Evolutionary conservation across 2,797 vertebrate genomes (phyloP).

Genomic region (Ctenosaura bakeri): DNA sequence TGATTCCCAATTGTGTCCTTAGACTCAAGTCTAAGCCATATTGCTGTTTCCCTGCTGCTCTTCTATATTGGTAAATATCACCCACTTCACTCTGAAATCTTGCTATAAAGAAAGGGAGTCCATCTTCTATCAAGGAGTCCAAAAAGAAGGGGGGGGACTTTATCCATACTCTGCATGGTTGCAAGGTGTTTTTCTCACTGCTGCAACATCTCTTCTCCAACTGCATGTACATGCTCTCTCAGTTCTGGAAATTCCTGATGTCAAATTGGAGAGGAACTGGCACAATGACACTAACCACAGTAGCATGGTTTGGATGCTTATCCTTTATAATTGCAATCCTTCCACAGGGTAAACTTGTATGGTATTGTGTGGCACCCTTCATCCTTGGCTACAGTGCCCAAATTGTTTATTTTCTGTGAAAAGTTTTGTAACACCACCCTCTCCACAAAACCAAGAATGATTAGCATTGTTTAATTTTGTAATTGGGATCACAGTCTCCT

Average conservation of each 20-base stretch:
- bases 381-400: conserved; percentile 94
- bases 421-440: conserved; percentile 31
- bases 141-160: too few relatives aligned
- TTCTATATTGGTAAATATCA: too few relatives aligned
- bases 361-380: conserved; percentile 69
- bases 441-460: background rate
- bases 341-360: background rate
- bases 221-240: background rate
- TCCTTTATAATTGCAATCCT: background rate
- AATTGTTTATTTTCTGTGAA: conserved; percentile 68
- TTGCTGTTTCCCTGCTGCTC: too few relatives aligned
- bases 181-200: background rate
- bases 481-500: conserved; percentile 1
- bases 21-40: too few relatives aligned
- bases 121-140: too few relatives aligned
- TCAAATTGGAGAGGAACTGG: background rate
- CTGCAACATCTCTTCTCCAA: background rate
- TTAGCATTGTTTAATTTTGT: conserved; percentile 23
- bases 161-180: background rate
- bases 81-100: too few relatives aligned
- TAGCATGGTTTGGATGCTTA: background rate
- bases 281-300: background rate
- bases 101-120: too few relatives aligned
- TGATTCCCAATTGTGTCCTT: too few relatives aligned
- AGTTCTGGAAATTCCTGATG: background rate